Base-by-base conservation (phyloP, 1,140 invertebrate species). In the Lordiphosa stackelbergi region DNA sequence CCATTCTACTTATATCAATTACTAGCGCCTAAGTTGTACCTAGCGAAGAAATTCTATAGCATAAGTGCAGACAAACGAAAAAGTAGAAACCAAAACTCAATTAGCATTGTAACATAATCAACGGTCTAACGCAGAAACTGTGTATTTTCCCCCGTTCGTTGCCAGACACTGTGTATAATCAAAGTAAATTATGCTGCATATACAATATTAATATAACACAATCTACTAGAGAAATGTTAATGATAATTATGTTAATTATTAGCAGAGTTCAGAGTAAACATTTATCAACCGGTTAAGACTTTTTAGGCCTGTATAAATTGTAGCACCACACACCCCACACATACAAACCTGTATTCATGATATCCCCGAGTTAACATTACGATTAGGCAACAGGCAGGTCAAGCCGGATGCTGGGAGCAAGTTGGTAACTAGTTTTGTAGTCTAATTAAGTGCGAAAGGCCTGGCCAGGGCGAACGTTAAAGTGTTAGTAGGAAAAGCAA, bases 171-270 rank as follows among this genome's bases (percentile, higher is more conserved):
- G 74, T 79, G 71, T 75, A 79, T 83, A 81, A 83, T 75, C 72
- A 65, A 81, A 81, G 63, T 72, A 69, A 68, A 31, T 74, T 81
- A 81, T 79, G 74, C 74, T 79, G 75, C 74, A 74, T 74, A 71
- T 58, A 79, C 71, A 79, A 81, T 79, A 79, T 60, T 65, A 73
- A 54, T 59, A 31, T 59, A 64, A 68, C 65, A 38, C 36, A 42
- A 47, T 58, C 66, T 36, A 62, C n/a, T 12, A 45, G 19, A 12
- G 22, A 31, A 35, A 58, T 51, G 34, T 36, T 65, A 51, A 51
- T 45, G 24, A 38, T 38, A 59, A 40, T 51, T 51, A 62, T 46
- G 11, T 11, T 37, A 49, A 11, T 13, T 38, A 53, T 45, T 45
- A 48, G 19, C 16, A 51, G 48, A 56, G 38, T 60, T 60, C 36